phyloP scores from a whole-genome alignment of 2,113 vertebrate species.

The Steatornis caripensis region DNA sequence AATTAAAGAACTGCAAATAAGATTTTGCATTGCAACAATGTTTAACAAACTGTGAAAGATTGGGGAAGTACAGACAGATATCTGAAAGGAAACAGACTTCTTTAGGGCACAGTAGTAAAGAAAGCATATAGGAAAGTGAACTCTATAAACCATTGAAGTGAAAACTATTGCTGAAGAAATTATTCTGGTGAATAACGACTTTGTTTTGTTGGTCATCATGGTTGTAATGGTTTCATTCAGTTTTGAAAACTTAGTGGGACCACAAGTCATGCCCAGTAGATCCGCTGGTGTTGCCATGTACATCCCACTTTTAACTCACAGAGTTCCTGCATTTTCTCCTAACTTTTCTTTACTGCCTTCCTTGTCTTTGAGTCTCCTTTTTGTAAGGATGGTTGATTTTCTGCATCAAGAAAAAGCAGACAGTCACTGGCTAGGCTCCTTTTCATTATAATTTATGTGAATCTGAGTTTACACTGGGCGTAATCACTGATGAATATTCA shows the following conservation, averaged over 20 bases:
- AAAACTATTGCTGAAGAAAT: background rate
- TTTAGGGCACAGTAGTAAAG: background rate
- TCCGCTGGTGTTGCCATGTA: background rate
- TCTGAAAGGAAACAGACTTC: background rate
- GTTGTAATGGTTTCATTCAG: background rate
- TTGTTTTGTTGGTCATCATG: background rate
- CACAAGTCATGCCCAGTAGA: background rate
- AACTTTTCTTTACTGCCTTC: background rate
- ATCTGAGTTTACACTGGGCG: background rate
- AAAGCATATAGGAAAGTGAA: background rate
- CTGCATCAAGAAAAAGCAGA: background rate
- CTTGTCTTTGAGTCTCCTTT: background rate
- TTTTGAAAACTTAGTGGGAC: background rate
- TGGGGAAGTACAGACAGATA: background rate
- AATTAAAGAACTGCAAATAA: background rate
- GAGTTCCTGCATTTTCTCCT: background rate
- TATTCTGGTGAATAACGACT: background rate
- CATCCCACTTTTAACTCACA: background rate
- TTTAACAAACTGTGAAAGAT: background rate
- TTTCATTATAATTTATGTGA: conserved; percentile 11
- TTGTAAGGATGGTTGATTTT: background rate
- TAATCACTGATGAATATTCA: conserved; percentile 35
- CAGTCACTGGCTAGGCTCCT: background rate
- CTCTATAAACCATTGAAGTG: background rate
- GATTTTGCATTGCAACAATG: background rate